These are phyloP conservation scores for Cheracebus regulus DNA, from an alignment of 2,797 vertebrate species.

Conservation along the genomic window DNA sequence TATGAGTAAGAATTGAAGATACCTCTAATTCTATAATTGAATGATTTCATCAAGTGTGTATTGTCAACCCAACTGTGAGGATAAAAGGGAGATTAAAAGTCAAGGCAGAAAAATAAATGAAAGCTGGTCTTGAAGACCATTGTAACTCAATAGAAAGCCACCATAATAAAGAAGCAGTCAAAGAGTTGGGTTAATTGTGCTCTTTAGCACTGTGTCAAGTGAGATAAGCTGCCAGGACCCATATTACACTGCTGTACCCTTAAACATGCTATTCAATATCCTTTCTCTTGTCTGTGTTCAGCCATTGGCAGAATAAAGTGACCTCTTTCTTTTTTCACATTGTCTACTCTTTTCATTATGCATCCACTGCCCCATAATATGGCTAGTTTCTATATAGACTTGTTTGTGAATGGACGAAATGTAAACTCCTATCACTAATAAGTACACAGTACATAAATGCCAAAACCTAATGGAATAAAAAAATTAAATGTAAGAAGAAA, in stretches of 20 bases:
- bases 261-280: neutral
- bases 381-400: neutral
- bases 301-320: neutral
- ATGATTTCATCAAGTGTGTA: neutral
- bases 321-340: neutral
- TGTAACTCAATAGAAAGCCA: neutral
- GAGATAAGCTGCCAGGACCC: neutral
- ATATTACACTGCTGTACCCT: neutral
- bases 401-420: neutral
- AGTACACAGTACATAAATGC: neutral
- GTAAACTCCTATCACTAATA: neutral
- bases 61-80: neutral
- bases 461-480: neutral
- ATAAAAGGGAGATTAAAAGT: neutral
- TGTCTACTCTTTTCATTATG: neutral
- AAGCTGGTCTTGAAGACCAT: neutral
- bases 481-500: neutral
- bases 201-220: neutral
- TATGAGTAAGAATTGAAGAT: neutral
- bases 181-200: neutral
- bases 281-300: neutral
- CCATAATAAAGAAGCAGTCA: neutral
- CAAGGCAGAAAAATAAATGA: neutral
- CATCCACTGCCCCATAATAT: accelerated
- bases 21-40: neutral